These are phyloP conservation scores for Phenganax marumi DNA, from an alignment of 92 coral and sea anemone genomes.

Conservation along the genomic window DNA sequence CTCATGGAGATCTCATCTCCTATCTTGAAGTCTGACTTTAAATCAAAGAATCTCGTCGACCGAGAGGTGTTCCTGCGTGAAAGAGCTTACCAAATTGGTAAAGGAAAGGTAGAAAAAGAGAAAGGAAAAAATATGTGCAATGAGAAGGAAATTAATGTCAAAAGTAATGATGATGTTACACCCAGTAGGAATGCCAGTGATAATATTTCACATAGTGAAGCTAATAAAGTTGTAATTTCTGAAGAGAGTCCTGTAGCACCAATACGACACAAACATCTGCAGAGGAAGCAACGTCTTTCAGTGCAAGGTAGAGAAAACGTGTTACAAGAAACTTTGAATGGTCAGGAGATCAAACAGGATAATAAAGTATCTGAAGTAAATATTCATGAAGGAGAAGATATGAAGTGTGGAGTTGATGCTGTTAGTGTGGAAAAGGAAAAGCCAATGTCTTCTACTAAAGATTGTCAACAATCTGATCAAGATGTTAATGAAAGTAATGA, in stretches of 20 bases:
- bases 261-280: constrained; percentile 24
- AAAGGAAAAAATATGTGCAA: not conserved
- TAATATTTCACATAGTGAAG: not conserved
- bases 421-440: not conserved
- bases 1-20: constrained; percentile 31
- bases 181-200: not conserved
- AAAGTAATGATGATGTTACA: not conserved
- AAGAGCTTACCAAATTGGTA: constrained; percentile 12
- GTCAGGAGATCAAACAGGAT: not conserved
- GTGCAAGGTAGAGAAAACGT: not conserved
- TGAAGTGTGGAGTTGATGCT: not conserved
- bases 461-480: too few relatives aligned
- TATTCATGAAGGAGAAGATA: not conserved
- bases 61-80: constrained; percentile 23
- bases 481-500: too few relatives aligned
- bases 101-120: not conserved
- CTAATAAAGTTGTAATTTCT: not conserved
- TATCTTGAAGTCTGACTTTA: constrained; percentile 18
- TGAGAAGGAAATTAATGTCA: not conserved
- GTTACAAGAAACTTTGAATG: not conserved
- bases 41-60: constrained; percentile 33
- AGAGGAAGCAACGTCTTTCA: constrained; percentile 19
- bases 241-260: constrained; percentile 17
- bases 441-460: too few relatives aligned
- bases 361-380: not conserved